phyloP scores from a whole-genome alignment of 2,797 vertebrate genomes.

The Karalla daura region DNA sequence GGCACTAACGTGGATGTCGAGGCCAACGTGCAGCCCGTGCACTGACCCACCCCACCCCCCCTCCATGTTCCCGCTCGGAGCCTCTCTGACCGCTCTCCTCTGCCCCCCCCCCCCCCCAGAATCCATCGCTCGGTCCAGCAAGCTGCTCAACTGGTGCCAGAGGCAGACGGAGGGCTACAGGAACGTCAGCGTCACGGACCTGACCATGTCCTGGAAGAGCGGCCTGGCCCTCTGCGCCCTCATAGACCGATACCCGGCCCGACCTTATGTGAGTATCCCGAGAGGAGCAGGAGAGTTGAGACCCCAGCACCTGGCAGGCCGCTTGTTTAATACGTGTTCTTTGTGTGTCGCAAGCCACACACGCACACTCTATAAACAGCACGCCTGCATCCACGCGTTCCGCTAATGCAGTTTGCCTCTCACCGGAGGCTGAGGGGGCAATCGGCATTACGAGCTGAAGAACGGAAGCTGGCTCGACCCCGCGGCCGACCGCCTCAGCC shows the following conservation, averaged over 20 bases:
- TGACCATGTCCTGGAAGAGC: constrained; percentile 98
- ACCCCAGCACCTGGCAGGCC: no score
- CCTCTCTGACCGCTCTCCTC: no score
- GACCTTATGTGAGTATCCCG: constrained; percentile 97
- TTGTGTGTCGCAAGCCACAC: no score
- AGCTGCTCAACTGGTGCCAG: constrained; percentile 97
- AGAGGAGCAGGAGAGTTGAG: no score
- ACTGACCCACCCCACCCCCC: no score
- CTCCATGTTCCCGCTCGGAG: no score
- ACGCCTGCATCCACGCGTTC: constrained; percentile 33
- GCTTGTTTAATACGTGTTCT: no score
- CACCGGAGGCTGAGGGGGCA: constrained; percentile 44
- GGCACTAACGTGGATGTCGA: constrained; percentile 61
- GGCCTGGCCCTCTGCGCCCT: constrained; percentile 96
- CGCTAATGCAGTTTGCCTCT: constrained; percentile 59
- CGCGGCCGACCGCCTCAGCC: no score
- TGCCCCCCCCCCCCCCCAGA: constrained; percentile 85
- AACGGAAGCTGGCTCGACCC: no score
- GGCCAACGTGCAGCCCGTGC: no score
- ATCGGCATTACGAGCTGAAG: constrained; percentile 63
- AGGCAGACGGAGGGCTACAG: constrained; percentile 95
- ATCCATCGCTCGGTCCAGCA: constrained; percentile 95
- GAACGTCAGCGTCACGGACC: constrained; percentile 92
- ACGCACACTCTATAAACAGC: constrained; percentile 43
- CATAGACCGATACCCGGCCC: constrained; percentile 95